These are phyloP conservation scores for Hypanus sabinus DNA, from an alignment of 2,113 vertebrate species.

Conservation along the genomic window DNA sequence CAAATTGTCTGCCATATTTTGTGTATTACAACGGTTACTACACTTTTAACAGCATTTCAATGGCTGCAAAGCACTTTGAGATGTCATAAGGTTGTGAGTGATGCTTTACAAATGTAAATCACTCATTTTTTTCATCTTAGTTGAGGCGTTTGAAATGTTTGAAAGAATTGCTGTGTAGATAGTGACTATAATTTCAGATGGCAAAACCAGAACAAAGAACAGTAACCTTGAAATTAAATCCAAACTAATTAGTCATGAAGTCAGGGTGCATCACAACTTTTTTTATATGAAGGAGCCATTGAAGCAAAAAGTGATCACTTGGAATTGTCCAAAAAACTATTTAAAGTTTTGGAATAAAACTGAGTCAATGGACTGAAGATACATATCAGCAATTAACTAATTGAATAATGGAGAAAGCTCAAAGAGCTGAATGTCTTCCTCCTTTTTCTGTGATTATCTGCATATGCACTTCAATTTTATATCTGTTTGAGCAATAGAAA, in stretches of 20 bases:
- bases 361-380: background rate
- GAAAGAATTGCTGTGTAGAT: background rate
- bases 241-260: background rate
- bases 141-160: background rate
- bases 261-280: background rate
- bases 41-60: too few species aligned
- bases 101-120: too few species aligned
- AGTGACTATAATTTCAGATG: background rate
- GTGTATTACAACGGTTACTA: too few species aligned
- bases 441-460: background rate
- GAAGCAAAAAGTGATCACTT: background rate
- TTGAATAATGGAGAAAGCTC: background rate
- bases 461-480: background rate
- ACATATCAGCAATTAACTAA: background rate
- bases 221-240: background rate
- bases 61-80: too few species aligned
- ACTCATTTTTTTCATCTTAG: too few species aligned
- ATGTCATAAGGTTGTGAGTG: too few species aligned
- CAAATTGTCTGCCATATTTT: too few species aligned
- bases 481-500: background rate
- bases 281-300: background rate
- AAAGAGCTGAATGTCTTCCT: background rate
- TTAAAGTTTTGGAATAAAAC: background rate
- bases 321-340: too few species aligned
- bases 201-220: background rate